phyloP scores from a whole-genome alignment of 2,797 vertebrate genomes.

The Nannoperca obscura region DNA sequence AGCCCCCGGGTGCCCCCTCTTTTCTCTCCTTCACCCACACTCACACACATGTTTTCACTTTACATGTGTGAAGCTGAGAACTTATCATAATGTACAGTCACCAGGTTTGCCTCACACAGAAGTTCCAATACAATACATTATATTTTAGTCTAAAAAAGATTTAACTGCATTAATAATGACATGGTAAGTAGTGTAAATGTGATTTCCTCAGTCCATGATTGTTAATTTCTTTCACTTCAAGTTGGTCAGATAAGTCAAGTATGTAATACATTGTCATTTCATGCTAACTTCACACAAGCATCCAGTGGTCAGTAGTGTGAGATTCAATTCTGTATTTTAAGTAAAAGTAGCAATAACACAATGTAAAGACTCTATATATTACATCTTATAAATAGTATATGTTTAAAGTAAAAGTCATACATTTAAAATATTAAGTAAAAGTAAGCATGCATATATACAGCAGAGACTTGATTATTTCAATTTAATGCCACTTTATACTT shows the following conservation, averaged over 20 bases:
- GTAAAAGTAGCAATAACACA: background rate
- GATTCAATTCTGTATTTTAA: background rate
- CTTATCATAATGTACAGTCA: constrained; percentile 15
- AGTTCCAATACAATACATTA: background rate
- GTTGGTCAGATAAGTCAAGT: no score
- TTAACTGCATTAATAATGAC: background rate
- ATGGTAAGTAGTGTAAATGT: background rate
- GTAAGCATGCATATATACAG: no score
- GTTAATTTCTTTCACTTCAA: background rate
- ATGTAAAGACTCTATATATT: no score
- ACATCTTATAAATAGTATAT: background rate
- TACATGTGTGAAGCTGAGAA: constrained; percentile 43
- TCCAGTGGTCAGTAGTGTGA: no score
- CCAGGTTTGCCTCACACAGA: background rate
- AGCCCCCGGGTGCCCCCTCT: background rate
- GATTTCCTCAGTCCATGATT: no score
- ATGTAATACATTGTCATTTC: background rate
- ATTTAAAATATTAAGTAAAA: no score
- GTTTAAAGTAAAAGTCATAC: no score
- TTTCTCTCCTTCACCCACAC: constrained; percentile 23
- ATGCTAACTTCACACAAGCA: background rate
- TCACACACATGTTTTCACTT: constrained; percentile 42
- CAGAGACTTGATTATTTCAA: no score
- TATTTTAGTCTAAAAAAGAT: background rate
- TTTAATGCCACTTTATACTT: no score